Evolutionary conservation across 2,888 invertebrate genomes (phyloP).

Genomic region (Microctonus hyperodae): DNA sequence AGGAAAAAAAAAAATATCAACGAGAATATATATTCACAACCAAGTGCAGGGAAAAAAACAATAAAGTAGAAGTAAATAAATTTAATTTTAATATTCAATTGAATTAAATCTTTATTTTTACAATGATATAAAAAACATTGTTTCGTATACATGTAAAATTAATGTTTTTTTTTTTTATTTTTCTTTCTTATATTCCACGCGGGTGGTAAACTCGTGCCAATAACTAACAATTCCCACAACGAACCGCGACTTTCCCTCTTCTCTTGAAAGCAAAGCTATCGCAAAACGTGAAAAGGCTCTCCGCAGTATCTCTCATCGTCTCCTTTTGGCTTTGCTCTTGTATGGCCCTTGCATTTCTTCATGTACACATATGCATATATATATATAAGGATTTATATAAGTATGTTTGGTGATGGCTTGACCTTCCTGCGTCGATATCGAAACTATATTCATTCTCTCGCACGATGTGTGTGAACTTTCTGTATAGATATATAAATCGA

Average conservation of each 20-base stretch:
- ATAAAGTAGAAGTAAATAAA: no score
- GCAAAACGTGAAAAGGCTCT: slow-evolving; percentile 62
- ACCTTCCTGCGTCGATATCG: slow-evolving; percentile 1
- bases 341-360: not conserved
- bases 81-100: no score
- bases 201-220: slow-evolving; percentile 33
- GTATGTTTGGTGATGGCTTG: not conserved
- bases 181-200: not conserved
- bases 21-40: no score
- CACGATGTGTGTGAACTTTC: not conserved
- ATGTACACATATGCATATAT: not conserved
- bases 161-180: not conserved
- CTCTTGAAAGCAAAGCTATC: slow-evolving; percentile 52
- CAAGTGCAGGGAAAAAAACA: no score
- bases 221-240: slow-evolving; percentile 40
- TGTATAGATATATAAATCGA: not conserved
- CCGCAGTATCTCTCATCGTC: slow-evolving; percentile 52
- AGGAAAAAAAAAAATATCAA: no score
- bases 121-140: not conserved
- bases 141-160: not conserved
- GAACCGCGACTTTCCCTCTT: slow-evolving; percentile 33
- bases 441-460: not conserved
- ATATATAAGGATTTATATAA: no score
- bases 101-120: no score
- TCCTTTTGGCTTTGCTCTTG: not conserved